Evolutionary conservation across 1,140 invertebrate species (phyloP), one percentile per base, ranked within the genome.

Genomic region (Cheumatopsyche charites): DNA sequence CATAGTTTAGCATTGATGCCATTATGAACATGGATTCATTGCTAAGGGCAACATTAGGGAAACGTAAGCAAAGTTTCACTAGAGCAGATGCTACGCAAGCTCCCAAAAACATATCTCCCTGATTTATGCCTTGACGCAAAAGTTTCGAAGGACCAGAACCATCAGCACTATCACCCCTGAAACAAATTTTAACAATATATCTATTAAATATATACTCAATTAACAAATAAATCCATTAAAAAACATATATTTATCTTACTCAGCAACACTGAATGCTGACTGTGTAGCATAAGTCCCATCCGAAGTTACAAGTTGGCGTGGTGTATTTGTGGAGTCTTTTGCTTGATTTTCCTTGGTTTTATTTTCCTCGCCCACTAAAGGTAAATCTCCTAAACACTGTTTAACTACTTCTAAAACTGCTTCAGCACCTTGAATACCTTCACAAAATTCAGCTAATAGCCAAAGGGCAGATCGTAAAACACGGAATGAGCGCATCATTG

Each of bases 251-350:
- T n/a, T n/a, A n/a, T n/a, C 88, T 84, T 80, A 90, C 87, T 87
- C 84, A 5, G 89, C 83, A 72, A 94, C 86, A 79, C 92, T 97
- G 81, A 99, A 98, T 62, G 95, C 96, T 77, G 95, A 98, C 82
- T 99, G 98, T 2, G 96, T 94, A 29, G 97, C 98, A 82, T 99
- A 99, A 3, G 98, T 98, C 49, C 98, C 98, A 87, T 99, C 98
- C 25, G 95, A 96, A 42, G 96, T 98, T n/a, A 98, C 94, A 36
- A 94, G 81, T 73, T 90, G 90, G 0, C 82, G 77, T 13, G 79
- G 77, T 0, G 79, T 76, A 6, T 78, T 67, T 0, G 74, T 72
- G n/a, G 52, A 77, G n/a, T 74, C 66, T 15, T 36, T 70, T 5
- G 58, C 15, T 62, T 55, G 2, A 49, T 71, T 76, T 65, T 76